Base-by-base conservation (phyloP, 2,888 invertebrate genomes). In the Clivina fossor region DNA sequence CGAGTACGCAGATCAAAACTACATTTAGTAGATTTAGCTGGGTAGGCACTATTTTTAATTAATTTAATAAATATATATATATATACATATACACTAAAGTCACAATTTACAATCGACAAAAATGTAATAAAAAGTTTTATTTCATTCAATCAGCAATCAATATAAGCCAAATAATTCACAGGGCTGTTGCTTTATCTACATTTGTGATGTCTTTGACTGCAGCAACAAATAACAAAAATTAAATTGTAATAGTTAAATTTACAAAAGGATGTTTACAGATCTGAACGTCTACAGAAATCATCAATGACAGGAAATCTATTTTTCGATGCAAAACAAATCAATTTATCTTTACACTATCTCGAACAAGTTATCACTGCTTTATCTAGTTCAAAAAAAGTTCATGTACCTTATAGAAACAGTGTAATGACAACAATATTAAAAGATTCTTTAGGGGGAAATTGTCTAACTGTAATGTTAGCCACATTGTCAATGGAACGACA, bases 371-470 rank as follows among this genome's bases (percentile, higher is more conserved):
- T 74, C 24, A 63, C 72, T 15, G 74, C 76, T 1, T 60, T 76
- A 37, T 71, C 73, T 1, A 70, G 74, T 56, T 60, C 67, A 3
- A 68, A 66, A 56, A 65, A 71, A 43, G 50, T 58, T 4, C 76
- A 77, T 58, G 69, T 77, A 13, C 74, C 76, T 8, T 78, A 72
- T 62, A 70, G 80, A 62, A 80, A 80, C 68, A 80, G 78, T 20
- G 68, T 78, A 64, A 71, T 80, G 66, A 80, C 80, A 1, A 74
- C 76, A 35, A 70, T 80, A 53, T 66, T 80, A 19, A 70, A 75
- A 33, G 80, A 80, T 64, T 79, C 80, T 3, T 65, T 80, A 11
- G 76, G 76, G 20, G 79, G 80, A 37, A 79, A 80, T 66, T 79
- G 78, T 54, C 64, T 78, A 48, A 80, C 80, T 2, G 74, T 73